Base-by-base conservation (phyloP, 1,140 invertebrate species). In the Rhopalosiphum padi region DNA sequence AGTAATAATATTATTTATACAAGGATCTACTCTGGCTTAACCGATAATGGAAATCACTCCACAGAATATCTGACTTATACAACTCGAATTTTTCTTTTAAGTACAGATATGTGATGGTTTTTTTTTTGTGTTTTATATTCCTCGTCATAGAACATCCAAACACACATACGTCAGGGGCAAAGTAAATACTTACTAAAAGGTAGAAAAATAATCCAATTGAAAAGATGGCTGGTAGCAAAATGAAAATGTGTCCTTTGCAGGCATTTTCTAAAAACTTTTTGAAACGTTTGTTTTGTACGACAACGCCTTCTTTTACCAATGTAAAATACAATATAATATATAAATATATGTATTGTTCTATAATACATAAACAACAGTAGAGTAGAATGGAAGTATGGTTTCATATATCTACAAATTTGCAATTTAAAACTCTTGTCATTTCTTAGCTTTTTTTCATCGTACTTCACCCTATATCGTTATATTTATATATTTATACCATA, bases 381-480 rank as follows among this genome's bases (percentile, higher is more conserved):
- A 89, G n/a, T 23, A 8, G 35, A 37, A 53, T 7, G 7, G 8
- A 2, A 87, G 30, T 15, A 89, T 35, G 35, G 48, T 53, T 37
- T 46, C 48, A 22, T 53, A 35, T 88, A 88, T 51, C 88, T 41
- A 41, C 53, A 90, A 30, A 90, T 90, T 90, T 60, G 88, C 88
- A 90, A 90, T 90, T 90, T 90, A 90, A 90, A 90, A 90, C 53
- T 41, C 6, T 60, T 30, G 88, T 60, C 88, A 23, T 60, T 90
- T 60, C 37, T 90, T 53, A 22, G 21, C 21, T 51, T 35, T 51
- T 88, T 41, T 35, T 51, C n/a, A 21, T 37, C 43, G 21, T 37
- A 15, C 86, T 21, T 35, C 46, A 5, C 41, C 25, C 23, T 37
- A 25, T 11, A 43, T 43, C 23, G 2, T 43, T 85, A 41, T 83